phyloP scores from a whole-genome alignment of 2,113 vertebrate species.

The Chamaea fasciata region DNA sequence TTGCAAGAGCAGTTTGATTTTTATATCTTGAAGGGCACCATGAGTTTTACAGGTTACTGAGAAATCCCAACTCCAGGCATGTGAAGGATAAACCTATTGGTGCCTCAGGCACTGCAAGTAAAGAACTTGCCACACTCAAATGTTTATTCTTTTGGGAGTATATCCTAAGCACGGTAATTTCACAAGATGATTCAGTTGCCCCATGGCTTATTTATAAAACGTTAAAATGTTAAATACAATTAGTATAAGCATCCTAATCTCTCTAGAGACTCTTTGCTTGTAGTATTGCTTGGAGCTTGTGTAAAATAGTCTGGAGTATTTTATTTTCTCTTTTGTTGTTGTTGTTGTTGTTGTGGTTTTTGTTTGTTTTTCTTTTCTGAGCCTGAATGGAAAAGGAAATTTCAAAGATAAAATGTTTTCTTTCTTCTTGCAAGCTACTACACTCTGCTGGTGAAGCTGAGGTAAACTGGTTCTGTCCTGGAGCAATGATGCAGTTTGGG shows the following conservation, averaged over 20 bases:
- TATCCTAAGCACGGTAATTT: background rate
- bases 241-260: background rate
- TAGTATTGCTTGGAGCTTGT: background rate
- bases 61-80: background rate
- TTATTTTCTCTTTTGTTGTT: background rate
- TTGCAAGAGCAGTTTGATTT: background rate
- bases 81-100: background rate
- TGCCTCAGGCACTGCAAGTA: constrained; percentile 2
- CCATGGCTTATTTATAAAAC: constrained; percentile 7
- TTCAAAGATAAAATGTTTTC: background rate
- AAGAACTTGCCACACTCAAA: background rate
- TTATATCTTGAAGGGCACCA: background rate
- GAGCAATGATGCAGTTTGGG: background rate
- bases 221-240: constrained; percentile 30
- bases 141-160: background rate
- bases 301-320: background rate
- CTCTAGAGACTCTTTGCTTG: background rate
- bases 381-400: background rate
- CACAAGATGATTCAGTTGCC: background rate
- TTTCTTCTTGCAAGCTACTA: background rate
- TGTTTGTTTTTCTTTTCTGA: background rate
- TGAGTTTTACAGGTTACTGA: background rate
- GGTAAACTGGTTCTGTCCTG: background rate
- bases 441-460: background rate
- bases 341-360: too few relatives aligned